These are phyloP conservation scores for Ganaspis sp. DNA, from an alignment of 1,140 invertebrate species.

Conservation along the genomic window DNA sequence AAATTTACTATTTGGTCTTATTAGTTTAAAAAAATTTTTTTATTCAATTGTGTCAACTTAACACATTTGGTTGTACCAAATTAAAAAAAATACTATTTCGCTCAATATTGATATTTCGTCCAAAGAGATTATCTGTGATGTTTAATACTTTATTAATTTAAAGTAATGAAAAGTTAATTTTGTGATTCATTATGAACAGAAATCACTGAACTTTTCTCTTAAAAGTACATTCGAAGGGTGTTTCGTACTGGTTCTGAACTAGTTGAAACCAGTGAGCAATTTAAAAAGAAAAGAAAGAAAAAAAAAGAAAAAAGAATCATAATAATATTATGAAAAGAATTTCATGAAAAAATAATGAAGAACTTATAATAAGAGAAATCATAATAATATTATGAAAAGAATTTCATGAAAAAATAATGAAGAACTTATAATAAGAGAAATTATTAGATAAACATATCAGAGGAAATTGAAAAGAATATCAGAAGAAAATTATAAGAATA, in stretches of 20 bases:
- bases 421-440: not conserved
- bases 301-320: no score
- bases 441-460: no score
- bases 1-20: no score
- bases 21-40: no score
- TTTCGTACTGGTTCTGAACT: no score
- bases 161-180: not conserved
- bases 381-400: no score
- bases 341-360: not conserved
- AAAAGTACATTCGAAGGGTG: slow-evolving; percentile 4
- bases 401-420: not conserved
- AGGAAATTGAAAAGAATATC: not conserved
- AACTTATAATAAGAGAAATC: not conserved
- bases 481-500: not conserved
- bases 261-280: not conserved
- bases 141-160: not conserved
- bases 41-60: no score
- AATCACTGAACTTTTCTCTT: not conserved
- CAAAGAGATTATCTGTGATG: not conserved
- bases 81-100: not conserved
- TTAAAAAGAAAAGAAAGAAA: not conserved
- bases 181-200: not conserved
- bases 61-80: no score
- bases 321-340: no score
- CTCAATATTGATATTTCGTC: no score